Percentiles rank a stretch among this genome's conserved stretches.
Evolutionary conservation across 2,797 vertebrate genomes (phyloP).

Genomic region (Rachycentron canadum): DNA sequence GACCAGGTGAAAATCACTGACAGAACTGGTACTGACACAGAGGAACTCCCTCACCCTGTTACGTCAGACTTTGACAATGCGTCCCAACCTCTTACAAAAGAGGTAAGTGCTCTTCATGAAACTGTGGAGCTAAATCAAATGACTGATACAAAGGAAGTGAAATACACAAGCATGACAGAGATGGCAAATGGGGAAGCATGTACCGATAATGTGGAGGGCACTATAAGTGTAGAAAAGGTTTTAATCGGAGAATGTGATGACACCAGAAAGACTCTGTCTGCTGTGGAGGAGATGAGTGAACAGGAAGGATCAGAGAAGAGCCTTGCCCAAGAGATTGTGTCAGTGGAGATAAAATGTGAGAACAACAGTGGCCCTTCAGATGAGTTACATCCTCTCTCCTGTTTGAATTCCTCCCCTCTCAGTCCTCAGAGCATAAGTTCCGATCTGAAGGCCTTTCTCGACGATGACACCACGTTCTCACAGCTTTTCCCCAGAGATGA

Average conservation of each 20-base stretch:
- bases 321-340: constrained; percentile 71
- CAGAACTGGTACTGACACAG: constrained; percentile 51
- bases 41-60: constrained; percentile 55
- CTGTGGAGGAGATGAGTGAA: constrained; percentile 60
- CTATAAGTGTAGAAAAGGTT: constrained; percentile 62
- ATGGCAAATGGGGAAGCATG: constrained; percentile 52
- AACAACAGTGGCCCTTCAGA: constrained; percentile 67
- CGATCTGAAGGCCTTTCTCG: constrained; percentile 86
- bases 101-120: constrained; percentile 52
- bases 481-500: constrained; percentile 92
- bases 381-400: constrained; percentile 55
- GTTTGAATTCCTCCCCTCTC: constrained; percentile 71
- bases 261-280: constrained; percentile 24
- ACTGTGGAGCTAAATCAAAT: constrained; percentile 32
- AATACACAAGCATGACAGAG: constrained; percentile 53
- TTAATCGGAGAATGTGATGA: constrained; percentile 54
- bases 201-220: constrained; percentile 40
- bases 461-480: constrained; percentile 91
- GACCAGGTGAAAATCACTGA: constrained; percentile 51
- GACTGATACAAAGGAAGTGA: constrained; percentile 31
- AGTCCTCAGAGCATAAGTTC: constrained; percentile 73
- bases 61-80: constrained; percentile 60
- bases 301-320: constrained; percentile 65
- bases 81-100: constrained; percentile 49
- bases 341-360: constrained; percentile 81